These are phyloP conservation scores for Drosophila parvula DNA, from an alignment of 1,140 invertebrate species.

Conservation along the genomic window DNA sequence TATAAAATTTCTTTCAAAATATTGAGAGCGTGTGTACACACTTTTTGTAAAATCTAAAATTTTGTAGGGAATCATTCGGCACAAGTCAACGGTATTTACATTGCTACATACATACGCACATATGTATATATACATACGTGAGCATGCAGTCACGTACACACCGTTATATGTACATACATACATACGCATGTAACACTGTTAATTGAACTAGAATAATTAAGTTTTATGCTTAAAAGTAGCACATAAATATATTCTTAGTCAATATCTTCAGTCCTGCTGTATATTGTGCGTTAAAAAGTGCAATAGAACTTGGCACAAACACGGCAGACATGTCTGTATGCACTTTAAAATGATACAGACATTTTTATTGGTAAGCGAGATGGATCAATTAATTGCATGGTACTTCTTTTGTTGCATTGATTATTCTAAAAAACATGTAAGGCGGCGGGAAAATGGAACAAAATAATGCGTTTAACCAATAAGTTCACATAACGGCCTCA, in stretches of 20 bases:
- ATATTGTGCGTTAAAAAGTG: constrained; percentile 3
- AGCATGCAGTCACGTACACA: constrained; percentile 42
- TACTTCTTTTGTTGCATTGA: constrained; percentile 9
- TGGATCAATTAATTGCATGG: not conserved
- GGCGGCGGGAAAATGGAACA: not conserved
- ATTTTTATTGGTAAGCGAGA: not conserved
- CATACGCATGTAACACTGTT: constrained; percentile 6
- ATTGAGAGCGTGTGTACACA: constrained; percentile 1
- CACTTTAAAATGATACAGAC: constrained; percentile 25
- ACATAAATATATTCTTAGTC: not conserved
- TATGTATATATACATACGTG: not conserved
- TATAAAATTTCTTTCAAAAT: not conserved
- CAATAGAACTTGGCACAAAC: constrained; percentile 11
- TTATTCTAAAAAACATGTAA: not conserved
- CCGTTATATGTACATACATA: constrained; percentile 8
- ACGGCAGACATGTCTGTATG: constrained; percentile 31
- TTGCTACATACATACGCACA: constrained; percentile 11
- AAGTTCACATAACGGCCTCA: constrained; percentile 38
- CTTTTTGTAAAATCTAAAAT: constrained; percentile 3
- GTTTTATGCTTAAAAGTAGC: not conserved
- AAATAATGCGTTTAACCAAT: constrained; percentile 21
- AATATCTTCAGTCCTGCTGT: not conserved
- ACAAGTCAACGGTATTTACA: constrained; percentile 37
- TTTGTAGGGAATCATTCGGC: constrained; percentile 16
- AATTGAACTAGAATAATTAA: constrained; percentile 2